Conservation (phyloP, 1,140 invertebrate genomes). For the Mamestra configurata region DNA sequence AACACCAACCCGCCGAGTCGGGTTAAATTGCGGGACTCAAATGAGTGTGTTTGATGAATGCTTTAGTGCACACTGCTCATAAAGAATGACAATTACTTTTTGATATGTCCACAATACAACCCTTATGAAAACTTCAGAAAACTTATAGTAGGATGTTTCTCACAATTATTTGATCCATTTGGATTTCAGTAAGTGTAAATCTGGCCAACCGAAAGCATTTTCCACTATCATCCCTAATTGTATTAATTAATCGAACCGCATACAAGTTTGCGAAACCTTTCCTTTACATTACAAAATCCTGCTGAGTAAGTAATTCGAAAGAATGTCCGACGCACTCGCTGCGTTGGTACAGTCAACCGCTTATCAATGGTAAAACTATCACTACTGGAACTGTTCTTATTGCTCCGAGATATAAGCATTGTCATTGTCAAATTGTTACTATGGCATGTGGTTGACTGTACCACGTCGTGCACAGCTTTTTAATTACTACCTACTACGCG, state of each 20-base stretch:
- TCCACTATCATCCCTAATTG: constrained; percentile 7
- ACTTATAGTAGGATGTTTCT: too few species aligned
- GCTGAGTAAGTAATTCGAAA: constrained; percentile 63
- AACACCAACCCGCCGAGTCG: constrained; percentile 57
- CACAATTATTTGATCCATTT: too few species aligned
- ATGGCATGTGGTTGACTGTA: constrained; percentile 14
- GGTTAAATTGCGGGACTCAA: constrained; percentile 53
- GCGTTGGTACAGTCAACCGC: constrained; percentile 31
- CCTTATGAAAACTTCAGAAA: too few species aligned
- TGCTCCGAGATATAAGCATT: neutral
- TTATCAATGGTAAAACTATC: too few species aligned
- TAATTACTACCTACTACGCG: constrained; percentile 78
- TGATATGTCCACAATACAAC: too few species aligned
- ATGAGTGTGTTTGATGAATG: constrained; percentile 10
- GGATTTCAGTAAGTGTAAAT: too few species aligned
- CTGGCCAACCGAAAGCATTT: neutral
- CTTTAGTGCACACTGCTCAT: neutral
- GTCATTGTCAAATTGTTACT: neutral
- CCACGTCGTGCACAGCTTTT: constrained; percentile 72
- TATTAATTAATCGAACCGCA: neutral
- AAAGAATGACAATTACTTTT: too few species aligned
- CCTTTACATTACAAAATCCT: constrained; percentile 11
- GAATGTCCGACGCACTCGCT: constrained; percentile 63
- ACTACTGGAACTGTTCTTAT: neutral
- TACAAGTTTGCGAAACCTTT: constrained; percentile 28